These are phyloP conservation scores for Xestia ashworthii DNA, from an alignment of 2,888 invertebrate genomes.

Conservation along the genomic window DNA sequence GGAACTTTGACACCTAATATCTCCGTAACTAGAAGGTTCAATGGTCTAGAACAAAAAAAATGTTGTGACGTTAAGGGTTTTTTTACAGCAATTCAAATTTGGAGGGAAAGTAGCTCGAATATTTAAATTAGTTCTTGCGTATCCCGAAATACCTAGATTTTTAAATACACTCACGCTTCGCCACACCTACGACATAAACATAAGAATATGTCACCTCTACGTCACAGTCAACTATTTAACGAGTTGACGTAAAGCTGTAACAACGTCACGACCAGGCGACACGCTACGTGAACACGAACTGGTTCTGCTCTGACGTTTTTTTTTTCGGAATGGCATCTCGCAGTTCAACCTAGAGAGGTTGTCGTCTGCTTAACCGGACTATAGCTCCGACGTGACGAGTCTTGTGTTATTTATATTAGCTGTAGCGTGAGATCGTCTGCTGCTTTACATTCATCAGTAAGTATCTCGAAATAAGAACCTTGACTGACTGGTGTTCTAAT, in stretches of 20 bases:
- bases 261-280: neutral
- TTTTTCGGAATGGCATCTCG: too few species aligned
- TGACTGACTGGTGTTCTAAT: neutral
- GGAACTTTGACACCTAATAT: neutral
- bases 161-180: neutral
- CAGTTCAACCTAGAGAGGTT: too few species aligned
- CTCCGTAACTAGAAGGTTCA: neutral
- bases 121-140: neutral
- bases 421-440: neutral
- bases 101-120: neutral
- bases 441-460: neutral
- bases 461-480: neutral
- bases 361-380: too few species aligned
- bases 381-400: neutral
- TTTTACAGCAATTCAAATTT: neutral
- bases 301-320: neutral
- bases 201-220: neutral
- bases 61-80: neutral
- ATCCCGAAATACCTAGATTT: neutral
- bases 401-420: too few species aligned
- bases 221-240: conserved; percentile 1
- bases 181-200: neutral
- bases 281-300: neutral
- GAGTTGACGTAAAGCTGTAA: neutral
- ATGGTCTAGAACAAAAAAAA: neutral